Conservation (phyloP, 2,113 vertebrate species). For the Heterochromis multidens region DNA sequence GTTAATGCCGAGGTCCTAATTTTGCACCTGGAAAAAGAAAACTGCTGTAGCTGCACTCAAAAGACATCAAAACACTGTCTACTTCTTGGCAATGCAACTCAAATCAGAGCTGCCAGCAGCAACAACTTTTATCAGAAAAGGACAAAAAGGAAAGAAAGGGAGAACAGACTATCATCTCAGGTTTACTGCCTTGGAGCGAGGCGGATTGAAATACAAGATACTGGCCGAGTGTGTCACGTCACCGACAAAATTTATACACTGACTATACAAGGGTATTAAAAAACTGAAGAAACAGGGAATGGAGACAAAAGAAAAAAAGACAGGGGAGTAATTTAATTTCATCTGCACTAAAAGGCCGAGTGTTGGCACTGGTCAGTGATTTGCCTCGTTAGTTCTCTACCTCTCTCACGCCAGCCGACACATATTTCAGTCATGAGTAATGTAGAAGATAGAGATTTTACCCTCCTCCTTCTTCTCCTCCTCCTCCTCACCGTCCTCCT, state of each 20-base stretch:
- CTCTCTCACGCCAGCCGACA: slow-evolving; percentile 8
- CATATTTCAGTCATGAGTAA: slow-evolving; percentile 60
- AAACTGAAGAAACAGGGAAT: slow-evolving; percentile 13
- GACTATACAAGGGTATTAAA: slow-evolving; percentile 25
- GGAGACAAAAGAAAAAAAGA: slow-evolving; percentile 20
- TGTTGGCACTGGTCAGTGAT: slow-evolving; percentile 46
- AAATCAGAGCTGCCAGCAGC: slow-evolving; percentile 1
- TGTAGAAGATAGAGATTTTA: slow-evolving; percentile 38
- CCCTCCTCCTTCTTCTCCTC: background rate
- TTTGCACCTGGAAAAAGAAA: background rate
- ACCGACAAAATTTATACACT: slow-evolving; percentile 20
- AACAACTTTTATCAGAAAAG: background rate
- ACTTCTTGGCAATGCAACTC: background rate
- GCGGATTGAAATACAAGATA: slow-evolving; percentile 40
- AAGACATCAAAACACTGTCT: background rate
- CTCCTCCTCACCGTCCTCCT: background rate
- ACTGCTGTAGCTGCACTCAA: background rate
- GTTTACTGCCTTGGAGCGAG: slow-evolving; percentile 45
- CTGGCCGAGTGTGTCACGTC: slow-evolving; percentile 19
- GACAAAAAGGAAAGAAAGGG: background rate
- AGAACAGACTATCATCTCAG: slow-evolving; percentile 17
- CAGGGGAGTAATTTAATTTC: slow-evolving; percentile 55
- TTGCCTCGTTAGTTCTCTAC: slow-evolving; percentile 48
- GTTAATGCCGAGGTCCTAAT: background rate
- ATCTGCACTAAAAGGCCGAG: slow-evolving; percentile 51